These are phyloP conservation scores for Nemoura dubitans DNA, from an alignment of 2,888 invertebrate genomes.

Conservation along the genomic window DNA sequence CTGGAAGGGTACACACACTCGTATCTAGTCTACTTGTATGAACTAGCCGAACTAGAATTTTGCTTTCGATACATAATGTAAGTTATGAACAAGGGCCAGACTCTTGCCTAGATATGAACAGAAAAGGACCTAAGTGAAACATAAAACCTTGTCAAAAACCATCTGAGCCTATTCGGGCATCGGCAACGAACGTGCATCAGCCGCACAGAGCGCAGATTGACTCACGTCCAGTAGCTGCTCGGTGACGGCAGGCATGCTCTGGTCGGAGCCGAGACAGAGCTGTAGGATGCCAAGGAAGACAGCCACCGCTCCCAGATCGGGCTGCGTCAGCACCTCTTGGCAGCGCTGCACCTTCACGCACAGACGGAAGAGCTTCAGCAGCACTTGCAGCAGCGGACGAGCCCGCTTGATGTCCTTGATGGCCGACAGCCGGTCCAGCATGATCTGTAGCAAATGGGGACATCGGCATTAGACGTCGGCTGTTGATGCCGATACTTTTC, in stretches of 20 bases:
- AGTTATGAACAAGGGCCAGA: too few species aligned
- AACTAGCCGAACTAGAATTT: too few species aligned
- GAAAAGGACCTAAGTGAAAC: too few species aligned
- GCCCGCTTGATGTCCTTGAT: slow-evolving; percentile 88
- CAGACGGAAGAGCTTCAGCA: slow-evolving; percentile 87
- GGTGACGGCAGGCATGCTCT: slow-evolving; percentile 77
- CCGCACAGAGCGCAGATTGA: neutral
- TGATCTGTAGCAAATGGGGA: slow-evolving; percentile 68
- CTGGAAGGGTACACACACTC: too few species aligned
- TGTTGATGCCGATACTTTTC: neutral
- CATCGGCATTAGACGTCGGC: neutral
- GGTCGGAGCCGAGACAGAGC: slow-evolving; percentile 74
- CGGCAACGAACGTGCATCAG: neutral
- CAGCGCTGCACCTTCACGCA: slow-evolving; percentile 91
- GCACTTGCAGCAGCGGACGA: slow-evolving; percentile 85
- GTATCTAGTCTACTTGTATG: too few species aligned
- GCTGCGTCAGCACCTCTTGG: slow-evolving; percentile 87
- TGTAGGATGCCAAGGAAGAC: slow-evolving; percentile 87
- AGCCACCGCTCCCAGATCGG: slow-evolving; percentile 83
- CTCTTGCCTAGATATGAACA: too few species aligned
- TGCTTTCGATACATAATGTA: too few species aligned
- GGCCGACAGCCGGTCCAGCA: slow-evolving; percentile 85
- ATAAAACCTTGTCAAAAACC: too few species aligned
- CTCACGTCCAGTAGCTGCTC: slow-evolving; percentile 86
- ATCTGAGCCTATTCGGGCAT: too few species aligned